phyloP scores from a whole-genome alignment of 92 coral and sea anemone genomes.

The Micromussa lordhowensis region DNA sequence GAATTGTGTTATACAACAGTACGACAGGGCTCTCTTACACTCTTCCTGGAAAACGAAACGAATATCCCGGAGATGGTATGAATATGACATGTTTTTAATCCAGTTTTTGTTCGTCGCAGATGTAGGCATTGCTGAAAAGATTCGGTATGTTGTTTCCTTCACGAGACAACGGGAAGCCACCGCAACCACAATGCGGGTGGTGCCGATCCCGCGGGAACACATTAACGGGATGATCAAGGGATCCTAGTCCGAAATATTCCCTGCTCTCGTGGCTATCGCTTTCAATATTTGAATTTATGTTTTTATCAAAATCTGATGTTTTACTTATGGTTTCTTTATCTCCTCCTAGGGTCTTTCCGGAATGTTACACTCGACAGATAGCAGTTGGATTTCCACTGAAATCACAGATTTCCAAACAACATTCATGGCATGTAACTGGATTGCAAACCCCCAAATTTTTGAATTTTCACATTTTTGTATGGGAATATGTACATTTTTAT shows the following conservation, averaged over 20 bases:
- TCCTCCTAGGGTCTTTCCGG: constrained; percentile 39
- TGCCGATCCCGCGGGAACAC: too few relatives aligned
- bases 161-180: too few relatives aligned
- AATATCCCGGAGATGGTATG: constrained; percentile 73
- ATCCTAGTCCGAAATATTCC: too few relatives aligned
- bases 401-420: too few relatives aligned
- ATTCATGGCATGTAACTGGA: background rate
- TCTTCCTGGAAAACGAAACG: constrained; percentile 79
- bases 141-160: too few relatives aligned
- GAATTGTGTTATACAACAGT: constrained; percentile 87
- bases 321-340: background rate
- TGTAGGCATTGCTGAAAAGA: background rate
- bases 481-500: background rate
- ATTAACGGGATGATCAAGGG: too few relatives aligned
- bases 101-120: background rate
- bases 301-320: background rate
- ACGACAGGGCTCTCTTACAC: constrained; percentile 83
- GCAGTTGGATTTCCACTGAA: background rate
- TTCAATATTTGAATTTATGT: background rate
- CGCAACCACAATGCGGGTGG: background rate
- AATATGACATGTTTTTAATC: background rate
- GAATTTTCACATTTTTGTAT: background rate
- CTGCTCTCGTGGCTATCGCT: too few relatives aligned
- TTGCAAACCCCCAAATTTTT: background rate
- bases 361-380: constrained; percentile 30